Conservation (phyloP, 1,140 invertebrate species). For the Phocides pigmalion region DNA sequence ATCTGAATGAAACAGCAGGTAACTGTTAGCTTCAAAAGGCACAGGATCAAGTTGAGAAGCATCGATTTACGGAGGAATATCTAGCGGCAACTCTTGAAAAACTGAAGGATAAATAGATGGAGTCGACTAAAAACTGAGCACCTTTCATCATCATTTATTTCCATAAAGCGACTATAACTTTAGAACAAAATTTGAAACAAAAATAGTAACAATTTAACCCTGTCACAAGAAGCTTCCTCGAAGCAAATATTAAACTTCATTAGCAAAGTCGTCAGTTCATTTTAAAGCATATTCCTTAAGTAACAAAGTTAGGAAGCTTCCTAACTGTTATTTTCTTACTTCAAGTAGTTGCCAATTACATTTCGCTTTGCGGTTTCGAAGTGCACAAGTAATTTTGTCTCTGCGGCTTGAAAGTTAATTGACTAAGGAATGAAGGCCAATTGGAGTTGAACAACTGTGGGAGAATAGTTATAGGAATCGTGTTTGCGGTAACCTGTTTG, state of each 20-base stretch:
- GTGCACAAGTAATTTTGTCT: slow-evolving; percentile 25
- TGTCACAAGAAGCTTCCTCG: slow-evolving; percentile 15
- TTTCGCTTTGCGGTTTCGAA: slow-evolving; percentile 30
- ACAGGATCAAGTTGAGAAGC: no score
- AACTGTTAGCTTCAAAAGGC: no score
- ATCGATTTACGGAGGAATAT: no score
- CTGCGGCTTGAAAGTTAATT: slow-evolving; percentile 31
- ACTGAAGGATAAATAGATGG: no score
- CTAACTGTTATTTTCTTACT: slow-evolving; percentile 24
- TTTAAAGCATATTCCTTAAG: slow-evolving; percentile 22
- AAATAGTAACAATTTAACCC: slow-evolving; percentile 3
- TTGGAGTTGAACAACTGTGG: slow-evolving; percentile 1
- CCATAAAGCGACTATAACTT: not conserved
- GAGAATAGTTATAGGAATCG: not conserved
- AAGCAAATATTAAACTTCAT: slow-evolving; percentile 30
- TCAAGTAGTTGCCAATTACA: slow-evolving; percentile 31
- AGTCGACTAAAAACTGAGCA: not conserved
- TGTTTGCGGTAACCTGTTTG: slow-evolving; percentile 10
- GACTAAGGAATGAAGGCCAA: slow-evolving; percentile 15
- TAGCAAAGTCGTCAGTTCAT: slow-evolving; percentile 23
- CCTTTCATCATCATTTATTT: not conserved
- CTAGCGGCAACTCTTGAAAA: no score
- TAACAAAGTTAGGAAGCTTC: slow-evolving; percentile 24
- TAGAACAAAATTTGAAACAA: slow-evolving; percentile 8
- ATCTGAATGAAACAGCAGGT: no score